Evolutionary conservation across 2,797 vertebrate genomes (phyloP).

Genomic region (Myripristis jacobus): DNA sequence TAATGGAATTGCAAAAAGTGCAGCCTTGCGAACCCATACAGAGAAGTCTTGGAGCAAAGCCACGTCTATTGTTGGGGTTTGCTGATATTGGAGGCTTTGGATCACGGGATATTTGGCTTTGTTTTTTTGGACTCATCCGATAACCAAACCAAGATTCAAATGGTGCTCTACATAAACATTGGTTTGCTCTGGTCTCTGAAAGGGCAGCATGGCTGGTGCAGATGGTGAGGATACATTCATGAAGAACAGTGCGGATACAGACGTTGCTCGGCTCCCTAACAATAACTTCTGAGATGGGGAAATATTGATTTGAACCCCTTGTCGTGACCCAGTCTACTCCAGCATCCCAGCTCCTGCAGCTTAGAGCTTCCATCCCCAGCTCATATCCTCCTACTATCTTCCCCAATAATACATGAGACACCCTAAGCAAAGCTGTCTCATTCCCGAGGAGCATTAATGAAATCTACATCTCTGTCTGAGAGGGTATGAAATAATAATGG

Average conservation of each 20-base stretch:
- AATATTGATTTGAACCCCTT: constrained; percentile 78
- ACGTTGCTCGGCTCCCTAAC: constrained; percentile 78
- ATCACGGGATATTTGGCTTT: constrained; percentile 82
- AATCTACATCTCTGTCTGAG: constrained; percentile 84
- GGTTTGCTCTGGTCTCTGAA: constrained; percentile 80
- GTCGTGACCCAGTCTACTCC: constrained; percentile 71
- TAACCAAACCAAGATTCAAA: constrained; percentile 75
- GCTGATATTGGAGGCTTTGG: constrained; percentile 79
- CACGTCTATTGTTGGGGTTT: constrained; percentile 75
- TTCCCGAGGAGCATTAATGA: constrained; percentile 77
- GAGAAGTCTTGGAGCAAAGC: constrained; percentile 83
- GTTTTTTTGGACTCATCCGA: constrained; percentile 76
- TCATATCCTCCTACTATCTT: constrained; percentile 73
- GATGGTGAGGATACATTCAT: constrained; percentile 87
- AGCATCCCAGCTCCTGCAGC: constrained; percentile 71
- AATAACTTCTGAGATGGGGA: constrained; percentile 77
- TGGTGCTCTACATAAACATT: constrained; percentile 71
- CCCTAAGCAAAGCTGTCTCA: constrained; percentile 77
- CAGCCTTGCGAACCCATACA: constrained; percentile 85
- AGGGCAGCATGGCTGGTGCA: constrained; percentile 83
- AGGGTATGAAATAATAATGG: constrained; percentile 81
- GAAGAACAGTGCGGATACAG: constrained; percentile 83
- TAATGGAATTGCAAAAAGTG: constrained; percentile 87
- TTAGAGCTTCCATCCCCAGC: constrained; percentile 74
- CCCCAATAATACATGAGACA: constrained; percentile 79